Percentiles rank a stretch among this genome's conserved stretches.
phyloP scores from a whole-genome alignment of 2,113 vertebrate genomes.

The human (Homo sapiens) region DNA sequence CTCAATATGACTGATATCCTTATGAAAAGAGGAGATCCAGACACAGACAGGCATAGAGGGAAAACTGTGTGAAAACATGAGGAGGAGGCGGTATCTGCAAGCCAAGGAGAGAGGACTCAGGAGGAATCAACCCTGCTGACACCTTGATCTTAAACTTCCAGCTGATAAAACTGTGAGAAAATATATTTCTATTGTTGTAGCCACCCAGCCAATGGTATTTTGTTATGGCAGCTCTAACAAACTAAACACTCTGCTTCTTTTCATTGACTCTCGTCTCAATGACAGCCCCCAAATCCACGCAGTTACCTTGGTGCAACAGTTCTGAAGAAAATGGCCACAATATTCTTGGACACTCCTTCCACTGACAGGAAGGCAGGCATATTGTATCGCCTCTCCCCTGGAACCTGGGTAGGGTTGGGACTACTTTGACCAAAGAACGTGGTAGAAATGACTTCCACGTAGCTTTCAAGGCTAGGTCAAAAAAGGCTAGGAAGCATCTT shows the following conservation, averaged over 20 bases:
- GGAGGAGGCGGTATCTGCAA: too few relatives aligned
- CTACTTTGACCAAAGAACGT: not conserved
- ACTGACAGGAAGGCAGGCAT: not conserved
- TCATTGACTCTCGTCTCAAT: not conserved
- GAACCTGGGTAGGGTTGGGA: not conserved
- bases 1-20: not conserved
- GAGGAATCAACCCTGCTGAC: not conserved
- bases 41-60: fast-evolving
- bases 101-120: not conserved
- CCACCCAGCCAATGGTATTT: too few relatives aligned
- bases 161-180: not conserved
- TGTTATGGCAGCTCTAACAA: too few relatives aligned
- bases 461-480: not conserved
- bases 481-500: not conserved
- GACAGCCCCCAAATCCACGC: not conserved
- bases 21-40: not conserved
- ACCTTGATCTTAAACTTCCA: not conserved
- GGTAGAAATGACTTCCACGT: not conserved
- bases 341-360: not conserved
- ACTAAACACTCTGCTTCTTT: not conserved
- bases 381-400: not conserved
- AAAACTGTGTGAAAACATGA: not conserved
- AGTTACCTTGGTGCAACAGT: too few relatives aligned
- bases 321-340: not conserved
- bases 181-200: not conserved